phyloP scores from a whole-genome alignment of 2,113 vertebrate species.

The Amazona guildingii region DNA sequence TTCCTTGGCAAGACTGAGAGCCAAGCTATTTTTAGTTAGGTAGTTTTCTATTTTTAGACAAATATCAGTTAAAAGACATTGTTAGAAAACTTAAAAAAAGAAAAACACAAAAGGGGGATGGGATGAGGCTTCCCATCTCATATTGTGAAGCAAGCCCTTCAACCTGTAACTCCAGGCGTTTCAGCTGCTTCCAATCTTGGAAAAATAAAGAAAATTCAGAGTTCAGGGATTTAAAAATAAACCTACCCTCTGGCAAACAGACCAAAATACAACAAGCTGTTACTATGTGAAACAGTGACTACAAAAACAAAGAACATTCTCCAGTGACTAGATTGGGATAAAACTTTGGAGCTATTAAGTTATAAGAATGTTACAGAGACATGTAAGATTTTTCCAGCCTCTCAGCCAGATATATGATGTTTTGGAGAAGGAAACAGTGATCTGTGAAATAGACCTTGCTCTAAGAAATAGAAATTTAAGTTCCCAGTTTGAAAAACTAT shows the following conservation, averaged over 20 bases:
- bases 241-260: slow-evolving; percentile 80
- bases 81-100: slow-evolving; percentile 81
- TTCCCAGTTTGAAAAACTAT: background rate
- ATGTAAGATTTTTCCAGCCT: slow-evolving; percentile 74
- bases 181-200: slow-evolving; percentile 86
- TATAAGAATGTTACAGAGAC: slow-evolving; percentile 73
- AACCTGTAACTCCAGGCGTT: slow-evolving; percentile 84
- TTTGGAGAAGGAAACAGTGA: slow-evolving; percentile 47
- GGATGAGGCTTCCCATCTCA: slow-evolving; percentile 74
- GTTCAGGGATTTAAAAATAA: slow-evolving; percentile 89
- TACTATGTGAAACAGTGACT: slow-evolving; percentile 79
- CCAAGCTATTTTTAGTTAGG: slow-evolving; percentile 93
- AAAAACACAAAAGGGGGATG: slow-evolving; percentile 76
- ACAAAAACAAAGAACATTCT: slow-evolving; percentile 85
- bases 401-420: slow-evolving; percentile 66
- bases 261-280: slow-evolving; percentile 86
- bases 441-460: slow-evolving; percentile 32
- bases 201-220: slow-evolving; percentile 85
- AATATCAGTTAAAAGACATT: slow-evolving; percentile 89
- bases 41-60: slow-evolving; percentile 95
- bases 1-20: slow-evolving; percentile 87
- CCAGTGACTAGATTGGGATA: slow-evolving; percentile 77
- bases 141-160: slow-evolving; percentile 78
- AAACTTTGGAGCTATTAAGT: slow-evolving; percentile 69
- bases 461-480: slow-evolving; percentile 5